Conservation (phyloP, 2,113 vertebrate genomes). For the Coracopsis vasa region DNA sequence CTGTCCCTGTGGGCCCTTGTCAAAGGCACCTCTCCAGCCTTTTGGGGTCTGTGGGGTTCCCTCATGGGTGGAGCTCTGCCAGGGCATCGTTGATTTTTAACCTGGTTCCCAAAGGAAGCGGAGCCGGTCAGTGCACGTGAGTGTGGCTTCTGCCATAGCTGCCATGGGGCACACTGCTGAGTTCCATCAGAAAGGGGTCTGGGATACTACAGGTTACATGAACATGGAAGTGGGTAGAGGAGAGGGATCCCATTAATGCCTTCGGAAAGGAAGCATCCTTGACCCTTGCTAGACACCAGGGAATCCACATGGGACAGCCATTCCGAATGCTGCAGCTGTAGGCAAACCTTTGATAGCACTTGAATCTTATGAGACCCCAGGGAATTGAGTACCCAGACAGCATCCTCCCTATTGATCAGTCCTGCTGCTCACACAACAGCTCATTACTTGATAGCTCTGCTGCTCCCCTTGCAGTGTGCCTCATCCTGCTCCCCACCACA, state of each 20-base stretch:
- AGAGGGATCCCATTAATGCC: not conserved
- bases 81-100: not conserved
- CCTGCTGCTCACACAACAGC: not conserved
- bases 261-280: not conserved
- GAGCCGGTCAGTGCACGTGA: not conserved
- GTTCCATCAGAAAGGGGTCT: not conserved
- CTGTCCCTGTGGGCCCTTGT: too few relatives aligned
- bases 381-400: not conserved
- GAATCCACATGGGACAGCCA: not conserved
- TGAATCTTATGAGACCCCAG: not conserved
- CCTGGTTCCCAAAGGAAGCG: accelerated
- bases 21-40: too few relatives aligned
- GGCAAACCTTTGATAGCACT: not conserved
- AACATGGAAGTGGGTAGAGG: not conserved
- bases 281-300: not conserved
- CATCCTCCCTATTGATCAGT: not conserved
- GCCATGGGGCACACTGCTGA: not conserved
- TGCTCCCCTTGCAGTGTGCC: not conserved
- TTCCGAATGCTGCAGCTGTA: not conserved
- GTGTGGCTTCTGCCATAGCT: not conserved
- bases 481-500: not conserved
- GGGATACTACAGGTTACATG: not conserved
- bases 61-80: not conserved
- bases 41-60: not conserved
- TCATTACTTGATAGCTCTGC: not conserved